These are phyloP conservation scores for Unio delphinus DNA, from an alignment of 2,888 invertebrate species.

Conservation along the genomic window DNA sequence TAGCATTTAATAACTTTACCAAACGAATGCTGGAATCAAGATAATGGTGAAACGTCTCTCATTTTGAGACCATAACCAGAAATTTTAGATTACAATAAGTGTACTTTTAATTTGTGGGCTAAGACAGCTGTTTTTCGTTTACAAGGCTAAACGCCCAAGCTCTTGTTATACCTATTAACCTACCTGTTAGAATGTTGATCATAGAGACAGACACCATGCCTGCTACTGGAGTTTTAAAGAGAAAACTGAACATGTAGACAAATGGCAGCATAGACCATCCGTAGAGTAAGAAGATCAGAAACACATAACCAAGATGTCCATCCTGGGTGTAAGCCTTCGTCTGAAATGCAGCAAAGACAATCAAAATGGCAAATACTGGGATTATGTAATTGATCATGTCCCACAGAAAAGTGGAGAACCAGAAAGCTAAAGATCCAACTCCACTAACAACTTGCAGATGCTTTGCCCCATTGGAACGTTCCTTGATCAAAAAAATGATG, in stretches of 20 bases:
- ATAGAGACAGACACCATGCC: conserved; percentile 84
- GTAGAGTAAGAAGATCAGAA: conserved; percentile 79
- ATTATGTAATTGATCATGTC: conserved; percentile 79
- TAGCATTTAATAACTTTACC: too few relatives aligned
- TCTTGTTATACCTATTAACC: conserved; percentile 1
- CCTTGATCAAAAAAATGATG: conserved; percentile 62
- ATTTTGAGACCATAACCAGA: too few relatives aligned
- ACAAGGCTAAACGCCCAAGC: background rate
- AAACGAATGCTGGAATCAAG: too few relatives aligned
- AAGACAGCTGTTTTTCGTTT: too few relatives aligned
- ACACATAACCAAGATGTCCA: conserved; percentile 69
- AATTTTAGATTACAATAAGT: too few relatives aligned
- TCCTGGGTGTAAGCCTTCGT: conserved; percentile 77
- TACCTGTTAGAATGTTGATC: conserved; percentile 81
- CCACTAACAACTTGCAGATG: conserved; percentile 68
- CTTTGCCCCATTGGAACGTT: conserved; percentile 56
- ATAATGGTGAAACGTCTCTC: too few relatives aligned
- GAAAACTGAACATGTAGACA: conserved; percentile 79
- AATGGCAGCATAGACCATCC: conserved; percentile 83
- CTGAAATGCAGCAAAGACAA: conserved; percentile 79
- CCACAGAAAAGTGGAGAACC: conserved; percentile 80
- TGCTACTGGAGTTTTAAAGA: conserved; percentile 82
- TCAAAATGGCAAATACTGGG: conserved; percentile 75
- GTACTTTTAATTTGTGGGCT: too few relatives aligned
- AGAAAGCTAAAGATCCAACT: conserved; percentile 75